Conservation (phyloP, 2,797 vertebrate species). For the Sebastes jordani region DNA sequence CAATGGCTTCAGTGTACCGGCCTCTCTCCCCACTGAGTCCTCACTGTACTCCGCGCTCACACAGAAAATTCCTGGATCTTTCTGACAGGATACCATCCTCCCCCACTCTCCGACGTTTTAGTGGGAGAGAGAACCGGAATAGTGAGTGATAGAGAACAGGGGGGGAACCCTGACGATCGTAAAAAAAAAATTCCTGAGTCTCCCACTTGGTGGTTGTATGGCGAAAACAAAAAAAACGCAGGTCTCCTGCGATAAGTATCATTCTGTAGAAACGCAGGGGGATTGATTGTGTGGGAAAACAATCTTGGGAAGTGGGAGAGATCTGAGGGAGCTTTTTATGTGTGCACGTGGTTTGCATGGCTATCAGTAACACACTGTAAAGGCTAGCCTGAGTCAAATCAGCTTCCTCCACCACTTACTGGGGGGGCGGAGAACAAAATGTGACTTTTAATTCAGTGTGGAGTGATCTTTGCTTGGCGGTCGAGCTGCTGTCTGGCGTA, state of each 20-base stretch:
- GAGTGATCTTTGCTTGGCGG: conserved; percentile 27
- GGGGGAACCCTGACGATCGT: conserved; percentile 40
- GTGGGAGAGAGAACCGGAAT: conserved; percentile 44
- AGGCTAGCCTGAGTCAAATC: conserved; percentile 23
- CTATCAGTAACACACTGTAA: conserved; percentile 22
- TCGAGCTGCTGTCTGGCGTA: conserved; percentile 21
- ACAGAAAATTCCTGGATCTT: conserved; percentile 61
- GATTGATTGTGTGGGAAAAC: conserved; percentile 67
- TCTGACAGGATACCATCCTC: conserved; percentile 61
- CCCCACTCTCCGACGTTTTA: conserved; percentile 28
- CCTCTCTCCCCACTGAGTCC: conserved; percentile 57
- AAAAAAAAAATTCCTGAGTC: conserved; percentile 37
- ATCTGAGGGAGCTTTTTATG: conserved; percentile 31
- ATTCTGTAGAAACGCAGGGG: conserved; percentile 20
- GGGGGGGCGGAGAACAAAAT: neutral
- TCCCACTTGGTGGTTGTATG: conserved; percentile 34
- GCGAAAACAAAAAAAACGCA: neutral
- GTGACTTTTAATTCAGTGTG: conserved; percentile 6
- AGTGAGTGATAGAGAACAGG: conserved; percentile 11
- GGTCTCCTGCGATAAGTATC: conserved; percentile 49
- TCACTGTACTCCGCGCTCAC: conserved; percentile 53
- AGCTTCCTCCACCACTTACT: conserved; percentile 16
- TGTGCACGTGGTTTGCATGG: conserved; percentile 42
- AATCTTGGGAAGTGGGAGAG: conserved; percentile 46
- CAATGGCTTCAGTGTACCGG: conserved; percentile 77